phyloP scores from a whole-genome alignment of 2,113 vertebrate species.

The Barnardius zonarius region DNA sequence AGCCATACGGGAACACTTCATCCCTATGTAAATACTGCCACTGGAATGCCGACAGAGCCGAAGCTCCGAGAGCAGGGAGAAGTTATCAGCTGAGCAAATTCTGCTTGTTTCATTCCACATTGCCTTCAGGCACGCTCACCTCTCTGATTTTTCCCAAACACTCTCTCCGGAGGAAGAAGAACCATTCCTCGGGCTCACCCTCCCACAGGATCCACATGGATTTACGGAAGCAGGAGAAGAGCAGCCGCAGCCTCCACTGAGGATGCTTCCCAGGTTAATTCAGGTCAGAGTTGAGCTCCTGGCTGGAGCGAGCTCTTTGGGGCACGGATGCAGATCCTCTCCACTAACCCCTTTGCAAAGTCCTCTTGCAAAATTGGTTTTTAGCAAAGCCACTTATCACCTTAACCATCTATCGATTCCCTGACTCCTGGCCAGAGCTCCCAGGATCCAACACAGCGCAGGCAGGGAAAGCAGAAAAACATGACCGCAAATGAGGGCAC shows the following conservation, averaged over 20 bases:
- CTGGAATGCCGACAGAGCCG: not conserved
- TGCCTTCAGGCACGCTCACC: not conserved
- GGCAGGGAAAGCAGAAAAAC: not conserved
- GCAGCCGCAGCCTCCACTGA: fast-evolving
- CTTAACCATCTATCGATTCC: conserved; percentile 42
- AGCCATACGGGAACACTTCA: not conserved
- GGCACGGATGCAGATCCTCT: not conserved
- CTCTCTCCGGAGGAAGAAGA: not conserved
- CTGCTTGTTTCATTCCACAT: not conserved
- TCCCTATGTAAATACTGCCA: not conserved
- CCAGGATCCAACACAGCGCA: not conserved
- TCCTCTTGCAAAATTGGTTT: conserved; percentile 40
- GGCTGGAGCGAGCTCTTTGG: not conserved
- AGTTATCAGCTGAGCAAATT: not conserved
- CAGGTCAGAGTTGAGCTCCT: not conserved
- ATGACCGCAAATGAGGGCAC: not conserved
- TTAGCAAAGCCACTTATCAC: conserved; percentile 56
- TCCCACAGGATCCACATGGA: not conserved
- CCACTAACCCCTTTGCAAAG: not conserved
- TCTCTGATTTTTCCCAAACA: not conserved
- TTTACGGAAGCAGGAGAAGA: not conserved
- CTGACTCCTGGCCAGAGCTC: conserved; percentile 2
- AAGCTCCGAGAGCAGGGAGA: fast-evolving
- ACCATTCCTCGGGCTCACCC: not conserved
- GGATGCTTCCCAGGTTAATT: not conserved